Evolutionary conservation across 2,113 vertebrate species (phyloP), one percentile per base, ranked within the genome.

Genomic region (Oncorhynchus masou): DNA sequence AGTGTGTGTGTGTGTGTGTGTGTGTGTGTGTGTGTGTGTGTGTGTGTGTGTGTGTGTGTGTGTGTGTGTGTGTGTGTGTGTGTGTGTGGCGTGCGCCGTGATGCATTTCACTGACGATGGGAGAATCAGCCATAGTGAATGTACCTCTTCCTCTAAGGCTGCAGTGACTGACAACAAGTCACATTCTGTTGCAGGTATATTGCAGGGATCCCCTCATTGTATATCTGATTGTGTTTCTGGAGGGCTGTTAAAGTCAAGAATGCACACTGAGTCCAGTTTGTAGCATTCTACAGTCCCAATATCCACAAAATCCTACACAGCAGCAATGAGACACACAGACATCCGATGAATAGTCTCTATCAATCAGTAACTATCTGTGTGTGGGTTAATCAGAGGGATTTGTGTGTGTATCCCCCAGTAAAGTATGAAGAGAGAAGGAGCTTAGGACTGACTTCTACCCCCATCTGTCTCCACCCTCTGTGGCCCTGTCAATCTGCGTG

Each of bases 1-100:
- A 68, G 51, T 74, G 81, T 76, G 79, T 34, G 31, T 31, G 31
- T 31, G 31, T 51, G 39, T 70, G 20, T 72, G 22, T 70, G 49
- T 29, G 34, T 66, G 69, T 34, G 51, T 74, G 81, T 77, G 79
- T 70, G 77, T 70, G 4, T 72, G 24, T 70, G 49, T 31, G 34
- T 66, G 69, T 34, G 34, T 59, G 31, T 29, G 16, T 29, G 27
- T 25, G 49, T 71, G 68, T 70, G 31, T 70, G 68, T 34, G 20
- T 74, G 83, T 78, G 79, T 70, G 77, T 70, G 4, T 68, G 11
- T 67, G 16, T 69, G 76, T 57, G 24, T 48, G 45, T 31, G n/a
- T 79, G n/a, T 78, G 39, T 73, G 78, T 27, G 24, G 25, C 19
- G 24, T 29, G 64, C 1, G 19, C 39, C 1, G 65, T 31, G 25